Evolutionary conservation across 2,797 vertebrate species (phyloP).

Genomic region (Momotus momota): DNA sequence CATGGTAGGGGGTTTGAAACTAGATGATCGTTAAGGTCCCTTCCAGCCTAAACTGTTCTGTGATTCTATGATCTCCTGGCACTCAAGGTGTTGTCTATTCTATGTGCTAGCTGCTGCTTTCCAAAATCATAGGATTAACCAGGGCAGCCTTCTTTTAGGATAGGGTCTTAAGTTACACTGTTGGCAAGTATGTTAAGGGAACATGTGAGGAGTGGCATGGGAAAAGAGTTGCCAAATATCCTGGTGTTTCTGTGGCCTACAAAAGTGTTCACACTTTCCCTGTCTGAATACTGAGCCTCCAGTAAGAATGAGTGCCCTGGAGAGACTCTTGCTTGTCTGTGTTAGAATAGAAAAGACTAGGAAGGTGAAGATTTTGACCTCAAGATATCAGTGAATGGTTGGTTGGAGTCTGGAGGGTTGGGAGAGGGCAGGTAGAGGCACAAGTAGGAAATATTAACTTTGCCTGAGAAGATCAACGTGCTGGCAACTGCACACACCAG

Average conservation of each 20-base stretch:
- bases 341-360: not conserved
- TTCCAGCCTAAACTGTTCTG: no score
- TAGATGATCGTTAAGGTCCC: no score
- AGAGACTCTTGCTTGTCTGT: not conserved
- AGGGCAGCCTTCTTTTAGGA: not conserved
- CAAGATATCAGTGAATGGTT: not conserved
- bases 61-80: not conserved
- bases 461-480: not conserved
- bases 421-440: not conserved
- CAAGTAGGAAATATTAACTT: not conserved
- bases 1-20: no score
- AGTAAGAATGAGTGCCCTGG: not conserved
- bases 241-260: not conserved
- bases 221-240: not conserved
- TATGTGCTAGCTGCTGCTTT: not conserved
- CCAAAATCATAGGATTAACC: no score
- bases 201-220: accelerated
- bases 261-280: not conserved
- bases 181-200: not conserved
- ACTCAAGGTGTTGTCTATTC: not conserved
- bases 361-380: not conserved
- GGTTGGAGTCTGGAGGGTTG: not conserved
- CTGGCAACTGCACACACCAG: not conserved
- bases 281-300: not conserved
- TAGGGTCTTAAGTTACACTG: not conserved